Evolutionary conservation across 2,797 vertebrate genomes (phyloP).

Genomic region (Neosilurus mollespiculum): DNA sequence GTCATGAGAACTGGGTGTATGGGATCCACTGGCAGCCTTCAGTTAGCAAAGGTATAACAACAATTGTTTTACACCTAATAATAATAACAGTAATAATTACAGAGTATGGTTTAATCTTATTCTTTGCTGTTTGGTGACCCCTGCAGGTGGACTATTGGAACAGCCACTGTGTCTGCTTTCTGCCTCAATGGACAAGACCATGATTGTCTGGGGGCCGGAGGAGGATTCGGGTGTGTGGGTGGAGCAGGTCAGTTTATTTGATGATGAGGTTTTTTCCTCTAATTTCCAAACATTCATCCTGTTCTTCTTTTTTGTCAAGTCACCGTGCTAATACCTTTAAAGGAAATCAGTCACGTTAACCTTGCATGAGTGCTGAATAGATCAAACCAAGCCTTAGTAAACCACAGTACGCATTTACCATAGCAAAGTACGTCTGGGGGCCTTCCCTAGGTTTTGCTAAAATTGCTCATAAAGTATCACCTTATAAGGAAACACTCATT

Average conservation of each 20-base stretch:
- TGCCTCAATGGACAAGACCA: constrained; percentile 96
- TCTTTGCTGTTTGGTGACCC: constrained; percentile 61
- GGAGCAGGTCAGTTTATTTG: constrained; percentile 81
- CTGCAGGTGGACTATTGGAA: constrained; percentile 79
- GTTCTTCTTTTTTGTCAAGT: background rate
- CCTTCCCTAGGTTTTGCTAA: too few species aligned
- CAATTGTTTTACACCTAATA: background rate
- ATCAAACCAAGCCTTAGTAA: too few species aligned
- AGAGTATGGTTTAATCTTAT: background rate
- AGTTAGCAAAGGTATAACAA: constrained; percentile 78
- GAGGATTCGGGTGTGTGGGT: constrained; percentile 92
- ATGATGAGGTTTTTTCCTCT: background rate
- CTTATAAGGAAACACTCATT: too few species aligned
- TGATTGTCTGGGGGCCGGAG: constrained; percentile 96
- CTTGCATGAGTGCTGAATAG: too few species aligned
- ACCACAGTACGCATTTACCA: too few species aligned
- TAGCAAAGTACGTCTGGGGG: too few species aligned
- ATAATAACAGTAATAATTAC: background rate
- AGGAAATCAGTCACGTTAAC: too few species aligned
- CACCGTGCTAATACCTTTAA: background rate
- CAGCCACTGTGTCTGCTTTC: constrained; percentile 87
- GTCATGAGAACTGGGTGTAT: constrained; percentile 95
- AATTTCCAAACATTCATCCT: background rate
- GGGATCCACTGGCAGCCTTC: constrained; percentile 93
- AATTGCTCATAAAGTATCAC: too few species aligned